Conservation (phyloP, 2,797 vertebrate genomes). For the Toxotes lorentzi region DNA sequence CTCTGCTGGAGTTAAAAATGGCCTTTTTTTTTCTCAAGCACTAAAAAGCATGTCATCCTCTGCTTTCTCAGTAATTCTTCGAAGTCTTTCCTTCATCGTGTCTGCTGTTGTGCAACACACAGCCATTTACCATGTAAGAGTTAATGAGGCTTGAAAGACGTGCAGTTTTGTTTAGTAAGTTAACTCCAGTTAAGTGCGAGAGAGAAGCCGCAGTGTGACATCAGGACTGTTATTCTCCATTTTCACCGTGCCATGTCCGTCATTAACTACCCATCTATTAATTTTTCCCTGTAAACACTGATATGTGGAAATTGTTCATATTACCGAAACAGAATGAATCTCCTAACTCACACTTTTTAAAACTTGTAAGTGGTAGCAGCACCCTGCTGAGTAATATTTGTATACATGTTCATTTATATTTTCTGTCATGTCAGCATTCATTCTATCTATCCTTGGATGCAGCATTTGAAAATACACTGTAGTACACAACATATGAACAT, state of each 20-base stretch:
- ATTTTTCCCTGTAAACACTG: slow-evolving; percentile 7
- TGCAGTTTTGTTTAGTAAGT: slow-evolving; percentile 58
- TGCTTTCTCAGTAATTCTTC: slow-evolving; percentile 72
- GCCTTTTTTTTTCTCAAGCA: slow-evolving; percentile 41
- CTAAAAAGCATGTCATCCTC: slow-evolving; percentile 69
- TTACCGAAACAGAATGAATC: background rate
- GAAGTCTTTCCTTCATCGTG: slow-evolving; percentile 47
- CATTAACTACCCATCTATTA: background rate
- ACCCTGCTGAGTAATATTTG: slow-evolving; percentile 19
- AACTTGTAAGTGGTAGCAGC: slow-evolving; percentile 7
- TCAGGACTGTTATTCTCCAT: slow-evolving; percentile 13
- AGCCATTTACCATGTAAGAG: slow-evolving; percentile 42
- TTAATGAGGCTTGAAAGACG: slow-evolving; percentile 68
- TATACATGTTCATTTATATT: background rate
- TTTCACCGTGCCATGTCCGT: slow-evolving; percentile 8
- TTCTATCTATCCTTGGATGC: background rate
- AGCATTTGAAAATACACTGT: background rate
- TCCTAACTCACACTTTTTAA: background rate
- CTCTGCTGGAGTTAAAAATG: slow-evolving; percentile 71
- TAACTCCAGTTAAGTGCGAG: slow-evolving; percentile 57
- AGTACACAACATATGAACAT: background rate
- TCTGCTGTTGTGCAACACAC: slow-evolving; percentile 34
- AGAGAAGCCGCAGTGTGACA: slow-evolving; percentile 37
- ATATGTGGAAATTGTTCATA: slow-evolving; percentile 1
- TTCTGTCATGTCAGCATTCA: background rate